Base-by-base conservation (phyloP, 1,140 invertebrate genomes). In the Drosophila pachea region DNA sequence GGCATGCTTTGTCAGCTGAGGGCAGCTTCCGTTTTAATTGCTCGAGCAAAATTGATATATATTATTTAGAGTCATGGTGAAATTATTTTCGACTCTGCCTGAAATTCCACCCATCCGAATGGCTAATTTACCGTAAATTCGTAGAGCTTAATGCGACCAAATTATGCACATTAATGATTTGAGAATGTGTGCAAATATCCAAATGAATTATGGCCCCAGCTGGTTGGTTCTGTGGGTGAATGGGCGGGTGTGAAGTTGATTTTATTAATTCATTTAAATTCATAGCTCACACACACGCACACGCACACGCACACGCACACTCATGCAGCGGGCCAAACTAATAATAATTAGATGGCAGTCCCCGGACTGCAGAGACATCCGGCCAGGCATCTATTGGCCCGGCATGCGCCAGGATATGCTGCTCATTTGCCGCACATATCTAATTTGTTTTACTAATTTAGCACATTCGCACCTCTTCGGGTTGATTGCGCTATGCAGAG, bases 361-460 rank as follows among this genome's bases (percentile, higher is more conserved):
- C 73, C 78, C 36, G 40, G 35, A 53, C 56, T 8, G 16, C 38
- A 33, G 42, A 16, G 61, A 42, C 38, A 32, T 35, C 53, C 60
- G 33, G 58, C 32, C 47, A 48, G 45, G 22, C 45, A 22, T 59
- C 4, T 8, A 31, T 36, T 29, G 7, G 42, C 35, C 33, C 32
- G 31, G 60, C 52, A 32, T 22, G 42, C 36, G 42, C 36, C 48
- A 47, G 35, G 40, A 45, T 42, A n/a, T 47, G 53, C 59, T 16
- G 55, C 47, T 71, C 60, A 65, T 58, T 75, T 48, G 55, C 45
- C 60, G 59, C 65, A 78, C 73, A 78, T 76, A 76, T 74, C 66
- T 77, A 86, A 86, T 86, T 81, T 86, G 77, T 77, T 86, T 86
- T 86, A 86, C 81, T 86, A 86, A 86, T 86, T 86, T 63, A 86